These are phyloP conservation scores for Aleiodes sp. DNA, from an alignment of 1,140 invertebrate species.

Conservation along the genomic window DNA sequence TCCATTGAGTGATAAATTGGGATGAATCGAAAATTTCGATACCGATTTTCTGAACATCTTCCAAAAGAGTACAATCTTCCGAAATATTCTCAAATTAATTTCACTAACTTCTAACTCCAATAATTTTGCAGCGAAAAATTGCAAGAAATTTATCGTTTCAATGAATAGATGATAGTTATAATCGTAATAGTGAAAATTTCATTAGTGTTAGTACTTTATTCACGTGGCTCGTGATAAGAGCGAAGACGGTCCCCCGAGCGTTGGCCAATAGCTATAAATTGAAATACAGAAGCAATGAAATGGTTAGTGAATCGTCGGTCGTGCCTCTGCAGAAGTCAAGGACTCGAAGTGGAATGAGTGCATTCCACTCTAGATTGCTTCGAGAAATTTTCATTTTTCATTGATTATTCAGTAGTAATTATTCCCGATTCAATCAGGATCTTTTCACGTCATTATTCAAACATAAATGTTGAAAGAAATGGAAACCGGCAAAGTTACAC, in stretches of 20 bases:
- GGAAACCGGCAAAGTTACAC: not conserved
- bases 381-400: not conserved
- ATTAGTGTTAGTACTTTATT: not conserved
- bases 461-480: not conserved
- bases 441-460: not conserved
- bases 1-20: too few species aligned
- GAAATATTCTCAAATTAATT: too few species aligned
- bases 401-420: not conserved
- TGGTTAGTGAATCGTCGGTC: constrained; percentile 36
- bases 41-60: too few species aligned
- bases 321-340: constrained; percentile 37
- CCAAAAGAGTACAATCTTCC: too few species aligned
- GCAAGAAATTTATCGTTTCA: not conserved
- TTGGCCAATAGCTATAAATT: constrained; percentile 48
- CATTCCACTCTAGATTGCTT: not conserved
- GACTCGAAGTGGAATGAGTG: constrained; percentile 26
- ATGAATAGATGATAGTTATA: not conserved
- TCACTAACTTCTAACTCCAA: not conserved
- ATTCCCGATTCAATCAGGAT: not conserved
- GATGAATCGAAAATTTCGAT: too few species aligned
- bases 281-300: constrained; percentile 37
- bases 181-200: not conserved
- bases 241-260: constrained; percentile 13
- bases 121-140: not conserved
- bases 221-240: constrained; percentile 23